Evolutionary conservation across 2,797 vertebrate genomes (phyloP), one percentile per base, ranked within the genome.

Genomic region (Sebastes hubbsi): DNA sequence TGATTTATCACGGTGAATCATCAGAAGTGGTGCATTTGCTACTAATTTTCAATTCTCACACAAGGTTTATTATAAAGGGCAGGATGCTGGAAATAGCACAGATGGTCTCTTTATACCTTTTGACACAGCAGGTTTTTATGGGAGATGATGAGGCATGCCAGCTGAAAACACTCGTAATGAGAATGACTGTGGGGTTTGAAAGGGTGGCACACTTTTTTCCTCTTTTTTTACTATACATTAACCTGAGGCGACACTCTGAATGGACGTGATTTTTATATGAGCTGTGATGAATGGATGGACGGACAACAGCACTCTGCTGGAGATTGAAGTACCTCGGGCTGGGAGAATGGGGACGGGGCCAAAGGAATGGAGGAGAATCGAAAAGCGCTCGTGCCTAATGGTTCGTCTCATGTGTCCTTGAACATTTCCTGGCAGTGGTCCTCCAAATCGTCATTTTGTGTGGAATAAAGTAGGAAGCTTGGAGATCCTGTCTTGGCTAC

Each of bases 371-470:
- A 75, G 61, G 54, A 52, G 73, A 79, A 77, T 81, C 27, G 54
- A 86, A 87, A 78, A 49, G 46, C 27, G 59, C 78, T 84, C 24
- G 16, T 27, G 76, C 64, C 58, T 85, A 83, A 84, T 85, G 82
- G 76, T 79, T 88, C 69, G 72, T 85, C 81, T 79, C 85, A 77
- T 86, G 86, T 89, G 88, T 92, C 79, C 88, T 88, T 81, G 89
- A 91, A 88, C 70, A 76, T 88, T 82, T 93, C 76, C 90, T 94
- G 94, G 90, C 91, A 42, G 62, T 63, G 65, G 76, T 83, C 77
- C 86, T 84, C 74, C 75, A 12, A 46, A 83, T 86, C 74, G 60
- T 88, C 82, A 77, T 90, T 91, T 82, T 85, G 73, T 88, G 84
- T 80, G 72, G 81, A 85, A 87, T 80, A 81, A 86, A 82, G 78